Evolutionary conservation across 2,888 invertebrate genomes (phyloP).

Genomic region (Heliconius charithonia): DNA sequence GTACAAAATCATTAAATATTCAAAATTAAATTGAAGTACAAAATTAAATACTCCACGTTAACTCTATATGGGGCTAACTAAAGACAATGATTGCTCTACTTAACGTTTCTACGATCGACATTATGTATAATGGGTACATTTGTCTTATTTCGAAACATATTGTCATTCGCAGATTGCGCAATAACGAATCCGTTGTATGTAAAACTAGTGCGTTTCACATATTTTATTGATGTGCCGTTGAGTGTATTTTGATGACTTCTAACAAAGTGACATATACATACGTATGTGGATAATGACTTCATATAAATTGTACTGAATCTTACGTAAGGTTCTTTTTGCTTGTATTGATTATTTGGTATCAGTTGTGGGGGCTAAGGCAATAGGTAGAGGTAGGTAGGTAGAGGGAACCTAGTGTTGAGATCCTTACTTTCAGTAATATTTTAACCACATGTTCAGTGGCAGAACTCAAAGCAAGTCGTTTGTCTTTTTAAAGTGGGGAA

Average conservation of each 20-base stretch:
- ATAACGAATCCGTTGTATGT: conserved; percentile 36
- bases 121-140: conserved; percentile 39
- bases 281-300: conserved; percentile 22
- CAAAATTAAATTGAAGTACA: too few species aligned
- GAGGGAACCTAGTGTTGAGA: too few species aligned
- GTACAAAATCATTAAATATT: too few species aligned
- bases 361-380: neutral
- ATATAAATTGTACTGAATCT: conserved; percentile 9
- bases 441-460: too few species aligned
- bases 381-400: too few species aligned
- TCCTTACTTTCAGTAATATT: too few species aligned
- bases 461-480: too few species aligned
- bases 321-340: conserved; percentile 4
- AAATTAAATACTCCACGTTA: neutral
- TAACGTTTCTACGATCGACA: conserved; percentile 22
- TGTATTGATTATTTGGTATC: neutral
- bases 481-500: too few species aligned
- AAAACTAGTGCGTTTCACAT: conserved; percentile 34
- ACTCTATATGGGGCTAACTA: neutral
- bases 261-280: conserved; percentile 23
- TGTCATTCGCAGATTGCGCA: conserved; percentile 38
- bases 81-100: conserved; percentile 27
- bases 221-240: conserved; percentile 28
- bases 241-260: conserved; percentile 36
- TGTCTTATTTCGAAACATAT: conserved; percentile 43